Evolutionary conservation across 2,113 vertebrate genomes (phyloP).

Genomic region (Cyanocitta stelleri): DNA sequence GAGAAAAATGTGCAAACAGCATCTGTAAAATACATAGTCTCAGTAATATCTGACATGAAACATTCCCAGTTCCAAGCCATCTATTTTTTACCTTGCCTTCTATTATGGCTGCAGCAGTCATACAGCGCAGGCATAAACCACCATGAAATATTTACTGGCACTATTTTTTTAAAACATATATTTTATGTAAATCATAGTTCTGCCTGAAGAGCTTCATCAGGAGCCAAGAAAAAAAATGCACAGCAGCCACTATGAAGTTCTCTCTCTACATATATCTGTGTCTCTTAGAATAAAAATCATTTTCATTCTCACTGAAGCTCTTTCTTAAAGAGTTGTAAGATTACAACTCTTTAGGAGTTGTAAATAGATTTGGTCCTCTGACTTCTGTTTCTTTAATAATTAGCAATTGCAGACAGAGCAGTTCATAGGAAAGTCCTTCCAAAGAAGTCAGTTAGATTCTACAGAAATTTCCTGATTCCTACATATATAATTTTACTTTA

Average conservation of each 20-base stretch:
- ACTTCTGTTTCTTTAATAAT: not conserved
- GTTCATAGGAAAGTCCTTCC: not conserved
- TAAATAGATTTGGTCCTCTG: not conserved
- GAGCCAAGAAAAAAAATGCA: not conserved
- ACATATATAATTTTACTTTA: not conserved
- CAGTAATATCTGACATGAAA: not conserved
- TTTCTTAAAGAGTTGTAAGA: not conserved
- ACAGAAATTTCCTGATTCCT: not conserved
- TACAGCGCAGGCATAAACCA: not conserved
- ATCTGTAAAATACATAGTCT: not conserved
- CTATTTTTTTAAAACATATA: not conserved
- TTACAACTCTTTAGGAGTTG: not conserved
- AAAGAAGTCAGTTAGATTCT: not conserved
- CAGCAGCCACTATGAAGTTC: not conserved
- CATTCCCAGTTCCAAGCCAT: not conserved
- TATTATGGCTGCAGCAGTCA: not conserved
- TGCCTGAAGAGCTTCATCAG: not conserved
- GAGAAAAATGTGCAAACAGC: not conserved
- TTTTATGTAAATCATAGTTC: not conserved
- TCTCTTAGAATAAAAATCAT: not conserved
- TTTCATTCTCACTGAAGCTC: not conserved
- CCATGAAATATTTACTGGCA: not conserved
- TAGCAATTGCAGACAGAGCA: not conserved
- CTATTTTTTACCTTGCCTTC: not conserved
- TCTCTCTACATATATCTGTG: not conserved